Percentiles rank a stretch among this genome's conserved stretches.
These are phyloP conservation scores for Helobdella robusta DNA, from an alignment of 2,888 invertebrate genomes.

Conservation along the genomic window DNA sequence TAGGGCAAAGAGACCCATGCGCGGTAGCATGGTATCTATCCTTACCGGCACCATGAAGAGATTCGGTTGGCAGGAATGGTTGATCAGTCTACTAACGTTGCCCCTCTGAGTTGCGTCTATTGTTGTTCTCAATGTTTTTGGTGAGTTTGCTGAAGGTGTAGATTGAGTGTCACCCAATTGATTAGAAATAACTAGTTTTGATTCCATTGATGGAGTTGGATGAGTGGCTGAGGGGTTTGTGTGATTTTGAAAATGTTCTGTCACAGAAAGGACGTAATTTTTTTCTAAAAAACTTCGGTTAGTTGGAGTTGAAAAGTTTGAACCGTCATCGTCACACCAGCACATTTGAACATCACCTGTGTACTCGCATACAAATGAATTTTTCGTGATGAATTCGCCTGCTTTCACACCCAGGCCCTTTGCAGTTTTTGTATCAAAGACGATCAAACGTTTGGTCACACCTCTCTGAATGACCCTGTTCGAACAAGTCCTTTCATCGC, in stretches of 20 bases:
- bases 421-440: not conserved
- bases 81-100: conserved; percentile 91
- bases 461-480: conserved; percentile 15
- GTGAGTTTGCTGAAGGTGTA: not conserved
- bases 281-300: not conserved
- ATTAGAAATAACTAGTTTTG: not conserved
- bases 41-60: conserved; percentile 17
- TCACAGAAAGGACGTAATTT: conserved; percentile 13
- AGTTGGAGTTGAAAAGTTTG: not conserved
- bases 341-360: conserved; percentile 6
- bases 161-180: not conserved
- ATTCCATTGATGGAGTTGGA: too few species aligned
- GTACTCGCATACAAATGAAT: conserved; percentile 22
- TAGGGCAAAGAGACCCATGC: conserved; percentile 18
- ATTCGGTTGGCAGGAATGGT: conserved; percentile 97
- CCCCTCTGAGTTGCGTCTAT: conserved; percentile 95
- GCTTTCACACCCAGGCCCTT: conserved; percentile 20
- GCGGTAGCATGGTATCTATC: conserved; percentile 14
- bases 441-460: conserved; percentile 10
- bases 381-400: conserved; percentile 1
- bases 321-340: not conserved
- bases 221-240: not conserved
- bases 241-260: conserved; percentile 1
- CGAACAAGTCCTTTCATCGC: not conserved
- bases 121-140: conserved; percentile 44